Conservation (phyloP, 2,888 invertebrate genomes). For the Eristalis arbustorum region DNA sequence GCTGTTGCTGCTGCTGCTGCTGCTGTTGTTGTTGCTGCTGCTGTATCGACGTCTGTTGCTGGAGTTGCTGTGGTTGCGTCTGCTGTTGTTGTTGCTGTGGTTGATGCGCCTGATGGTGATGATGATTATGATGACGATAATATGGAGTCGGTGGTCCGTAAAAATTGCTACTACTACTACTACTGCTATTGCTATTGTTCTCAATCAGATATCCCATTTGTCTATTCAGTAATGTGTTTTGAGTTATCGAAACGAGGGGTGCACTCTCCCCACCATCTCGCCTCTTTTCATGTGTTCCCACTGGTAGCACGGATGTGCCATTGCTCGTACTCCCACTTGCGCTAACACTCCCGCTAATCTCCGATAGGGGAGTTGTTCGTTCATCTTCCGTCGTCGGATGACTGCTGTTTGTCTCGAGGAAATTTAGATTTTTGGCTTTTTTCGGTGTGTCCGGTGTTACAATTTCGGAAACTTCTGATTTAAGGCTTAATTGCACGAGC, state of each 20-base stretch:
- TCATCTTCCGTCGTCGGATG: constrained; percentile 31
- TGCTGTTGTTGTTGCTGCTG: constrained; percentile 65
- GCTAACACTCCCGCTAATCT: constrained; percentile 16
- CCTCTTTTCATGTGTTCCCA: constrained; percentile 18
- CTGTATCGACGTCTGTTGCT: background rate
- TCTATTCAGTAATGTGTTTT: constrained; percentile 35
- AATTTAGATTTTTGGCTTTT: constrained; percentile 28
- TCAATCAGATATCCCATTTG: constrained; percentile 50
- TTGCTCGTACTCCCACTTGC: constrained; percentile 9
- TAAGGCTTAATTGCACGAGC: constrained; percentile 80
- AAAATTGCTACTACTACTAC: constrained; percentile 49
- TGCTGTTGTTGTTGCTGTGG: constrained; percentile 67
- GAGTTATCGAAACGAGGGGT: background rate
- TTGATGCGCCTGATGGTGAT: constrained; percentile 56
- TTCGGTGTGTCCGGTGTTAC: constrained; percentile 45
- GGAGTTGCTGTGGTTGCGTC: constrained; percentile 62
- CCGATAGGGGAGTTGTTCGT: constrained; percentile 31
- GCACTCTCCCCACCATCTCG: constrained; percentile 20
- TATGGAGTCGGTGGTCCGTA: constrained; percentile 62
- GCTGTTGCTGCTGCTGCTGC: constrained; percentile 59
- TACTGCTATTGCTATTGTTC: constrained; percentile 55
- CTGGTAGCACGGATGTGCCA: background rate
- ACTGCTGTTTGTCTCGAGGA: constrained; percentile 22
- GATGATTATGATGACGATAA: constrained; percentile 57
- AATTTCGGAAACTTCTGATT: constrained; percentile 49